These are phyloP conservation scores for Phrynosoma blainvillii DNA, from an alignment of 2,113 vertebrate genomes.

Conservation along the genomic window DNA sequence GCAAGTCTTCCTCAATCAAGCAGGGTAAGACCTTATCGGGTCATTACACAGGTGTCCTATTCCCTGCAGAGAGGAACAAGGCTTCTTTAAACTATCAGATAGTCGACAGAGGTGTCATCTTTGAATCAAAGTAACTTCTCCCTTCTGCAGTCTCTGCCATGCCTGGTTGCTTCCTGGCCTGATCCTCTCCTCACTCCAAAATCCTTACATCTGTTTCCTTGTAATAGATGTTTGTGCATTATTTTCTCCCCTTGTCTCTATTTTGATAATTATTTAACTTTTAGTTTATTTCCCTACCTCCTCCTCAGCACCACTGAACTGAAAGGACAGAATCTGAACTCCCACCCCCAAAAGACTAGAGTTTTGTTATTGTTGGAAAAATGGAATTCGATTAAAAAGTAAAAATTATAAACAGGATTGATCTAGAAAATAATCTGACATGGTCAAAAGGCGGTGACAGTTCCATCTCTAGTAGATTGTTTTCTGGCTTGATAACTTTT, in stretches of 20 bases:
- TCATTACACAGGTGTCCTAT: neutral
- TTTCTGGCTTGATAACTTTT: neutral
- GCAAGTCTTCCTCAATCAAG: conserved; percentile 17
- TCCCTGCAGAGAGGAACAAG: neutral
- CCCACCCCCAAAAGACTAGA: no score
- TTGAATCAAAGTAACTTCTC: neutral
- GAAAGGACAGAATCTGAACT: neutral
- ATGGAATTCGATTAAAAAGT: neutral
- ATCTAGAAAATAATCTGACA: neutral
- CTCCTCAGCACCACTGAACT: neutral
- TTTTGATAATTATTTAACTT: neutral
- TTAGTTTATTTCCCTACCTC: neutral
- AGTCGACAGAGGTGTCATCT: neutral
- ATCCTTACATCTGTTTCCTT: conserved; percentile 16
- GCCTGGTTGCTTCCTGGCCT: neutral
- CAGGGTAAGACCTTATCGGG: conserved; percentile 26
- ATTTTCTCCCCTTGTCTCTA: neutral
- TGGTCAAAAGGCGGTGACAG: neutral
- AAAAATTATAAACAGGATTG: no score
- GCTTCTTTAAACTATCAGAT: neutral
- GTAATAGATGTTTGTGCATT: neutral
- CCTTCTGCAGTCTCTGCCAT: neutral
- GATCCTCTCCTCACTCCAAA: neutral
- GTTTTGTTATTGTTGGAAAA: neutral
- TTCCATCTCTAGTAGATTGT: neutral